Evolutionary conservation across 1,140 invertebrate species (phyloP), one percentile per base, ranked within the genome.

Genomic region (Cyclina sinensis): DNA sequence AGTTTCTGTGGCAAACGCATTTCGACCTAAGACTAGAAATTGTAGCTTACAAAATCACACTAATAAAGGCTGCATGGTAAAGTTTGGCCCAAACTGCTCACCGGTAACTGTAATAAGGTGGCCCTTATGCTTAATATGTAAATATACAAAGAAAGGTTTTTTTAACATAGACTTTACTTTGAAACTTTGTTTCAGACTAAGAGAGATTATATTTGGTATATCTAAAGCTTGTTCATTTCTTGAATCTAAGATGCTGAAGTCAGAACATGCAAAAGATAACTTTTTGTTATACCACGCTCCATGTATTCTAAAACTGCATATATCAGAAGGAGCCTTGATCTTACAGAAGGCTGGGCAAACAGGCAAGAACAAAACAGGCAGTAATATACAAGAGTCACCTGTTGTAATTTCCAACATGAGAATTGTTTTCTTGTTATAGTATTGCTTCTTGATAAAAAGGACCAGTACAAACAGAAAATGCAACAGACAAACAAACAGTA

Each of bases 321-420:
- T 48, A 59, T 1, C 32, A 1, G 35, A 18, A 7, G 78, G 78
- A 12, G 59, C 27, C 4, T 37, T 11, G 21, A 81, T 35, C 16
- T 46, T 81, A 3, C 51, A 57, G 32, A 27, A 35, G 37, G 78
- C 35, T 16, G 78, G 78, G 27, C 78, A 81, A 51, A 81, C 37
- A 59, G 78, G 78, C 3, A 81, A 54, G 16, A 0, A 59, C 78
- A 81, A 59, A 30, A 81, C 59, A 5, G 78, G 51, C n/a, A 81
- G 24, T 21, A 81, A 81, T 16, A 81, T 30, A 46, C 78, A 81
- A 1, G 59, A 7, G n/a, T 81, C 7, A 18, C 32, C 16, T n/a
- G 24, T 81, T 21, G 78, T 81, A 12, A 81, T 27, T 81, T 81
- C 78, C n/a, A 81, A 39, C 57, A 81, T 2, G 30, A 81, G 24